Evolutionary conservation across 1,140 invertebrate genomes (phyloP).

Genomic region (Euura saliciscinereae): DNA sequence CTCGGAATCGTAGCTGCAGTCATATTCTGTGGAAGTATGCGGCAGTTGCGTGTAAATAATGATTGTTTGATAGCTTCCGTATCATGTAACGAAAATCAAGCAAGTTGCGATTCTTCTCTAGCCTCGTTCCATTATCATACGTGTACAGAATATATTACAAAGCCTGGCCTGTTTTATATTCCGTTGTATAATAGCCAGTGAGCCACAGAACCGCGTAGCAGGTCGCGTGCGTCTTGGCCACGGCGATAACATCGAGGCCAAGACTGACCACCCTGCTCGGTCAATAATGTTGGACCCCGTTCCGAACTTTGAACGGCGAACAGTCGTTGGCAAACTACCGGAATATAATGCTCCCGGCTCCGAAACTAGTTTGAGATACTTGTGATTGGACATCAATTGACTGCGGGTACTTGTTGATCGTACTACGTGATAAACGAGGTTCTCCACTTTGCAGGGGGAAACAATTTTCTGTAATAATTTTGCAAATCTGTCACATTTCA

Average conservation of each 20-base stretch:
- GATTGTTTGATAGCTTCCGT: not conserved
- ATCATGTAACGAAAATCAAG: not conserved
- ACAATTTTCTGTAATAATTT: no score
- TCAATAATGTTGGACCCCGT: not conserved
- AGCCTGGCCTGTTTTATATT: not conserved
- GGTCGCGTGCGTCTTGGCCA: not conserved
- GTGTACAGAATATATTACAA: conserved; percentile 2
- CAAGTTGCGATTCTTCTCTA: not conserved
- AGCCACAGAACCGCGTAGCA: not conserved
- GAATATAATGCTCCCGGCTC: no score
- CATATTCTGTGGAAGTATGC: no score
- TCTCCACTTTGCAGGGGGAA: no score
- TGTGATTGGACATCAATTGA: no score
- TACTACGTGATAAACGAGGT: no score
- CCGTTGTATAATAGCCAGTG: not conserved
- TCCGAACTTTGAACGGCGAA: not conserved
- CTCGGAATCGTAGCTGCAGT: no score
- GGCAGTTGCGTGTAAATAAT: no score
- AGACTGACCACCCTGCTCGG: not conserved
- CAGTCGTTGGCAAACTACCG: no score
- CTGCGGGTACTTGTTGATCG: no score
- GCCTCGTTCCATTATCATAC: not conserved
- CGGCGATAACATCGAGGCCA: not conserved
- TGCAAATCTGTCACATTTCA: no score
- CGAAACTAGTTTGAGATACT: no score